These are phyloP conservation scores for Ericerus pela DNA, from an alignment of 1,140 invertebrate species.

Conservation along the genomic window DNA sequence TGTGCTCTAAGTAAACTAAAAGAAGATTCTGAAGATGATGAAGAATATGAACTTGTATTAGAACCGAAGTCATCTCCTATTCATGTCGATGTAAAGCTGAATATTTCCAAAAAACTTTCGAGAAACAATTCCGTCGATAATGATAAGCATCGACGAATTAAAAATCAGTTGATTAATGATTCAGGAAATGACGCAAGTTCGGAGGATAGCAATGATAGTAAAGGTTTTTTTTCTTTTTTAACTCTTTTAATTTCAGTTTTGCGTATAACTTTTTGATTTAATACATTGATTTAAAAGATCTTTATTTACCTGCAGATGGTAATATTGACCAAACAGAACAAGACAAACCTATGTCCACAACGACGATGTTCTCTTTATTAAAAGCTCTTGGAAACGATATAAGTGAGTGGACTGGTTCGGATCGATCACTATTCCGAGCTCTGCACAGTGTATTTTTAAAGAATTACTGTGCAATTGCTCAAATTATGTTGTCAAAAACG, in stretches of 20 bases:
- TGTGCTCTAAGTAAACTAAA: slow-evolving; percentile 20
- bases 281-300: not conserved
- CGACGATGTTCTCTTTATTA: slow-evolving; percentile 23
- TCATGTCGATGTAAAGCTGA: not conserved
- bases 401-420: slow-evolving; percentile 69
- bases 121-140: slow-evolving; percentile 65
- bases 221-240: slow-evolving; percentile 22
- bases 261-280: too few species aligned
- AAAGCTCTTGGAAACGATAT: slow-evolving; percentile 18
- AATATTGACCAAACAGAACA: too few species aligned
- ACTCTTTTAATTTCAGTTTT: too few species aligned
- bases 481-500: slow-evolving; percentile 84
- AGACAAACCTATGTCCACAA: slow-evolving; percentile 20
- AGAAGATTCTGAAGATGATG: slow-evolving; percentile 21
- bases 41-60: slow-evolving; percentile 12
- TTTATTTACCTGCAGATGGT: not conserved
- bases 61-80: not conserved
- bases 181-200: slow-evolving; percentile 85
- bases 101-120: slow-evolving; percentile 37
- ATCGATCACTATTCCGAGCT: slow-evolving; percentile 80
- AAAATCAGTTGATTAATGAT: too few species aligned
- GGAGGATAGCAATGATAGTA: slow-evolving; percentile 80
- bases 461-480: slow-evolving; percentile 87
- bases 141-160: too few species aligned
- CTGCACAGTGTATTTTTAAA: slow-evolving; percentile 78